Evolutionary conservation across 2,888 invertebrate genomes (phyloP).

Genomic region (Drosophila setosimentum): DNA sequence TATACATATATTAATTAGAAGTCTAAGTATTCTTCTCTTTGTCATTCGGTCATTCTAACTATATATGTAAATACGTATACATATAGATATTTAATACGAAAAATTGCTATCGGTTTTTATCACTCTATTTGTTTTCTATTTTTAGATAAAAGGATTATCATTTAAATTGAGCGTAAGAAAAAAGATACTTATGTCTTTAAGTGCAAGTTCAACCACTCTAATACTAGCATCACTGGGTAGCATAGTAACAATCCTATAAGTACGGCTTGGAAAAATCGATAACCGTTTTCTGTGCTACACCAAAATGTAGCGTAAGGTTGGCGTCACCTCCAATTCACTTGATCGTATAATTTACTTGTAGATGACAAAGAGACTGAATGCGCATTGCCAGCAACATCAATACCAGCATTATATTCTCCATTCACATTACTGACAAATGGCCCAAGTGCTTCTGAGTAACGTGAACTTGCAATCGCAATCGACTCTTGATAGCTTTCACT

Average conservation of each 20-base stretch:
- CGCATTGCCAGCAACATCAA: constrained; percentile 58
- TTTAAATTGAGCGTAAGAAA: neutral
- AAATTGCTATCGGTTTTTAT: neutral
- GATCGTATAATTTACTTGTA: neutral
- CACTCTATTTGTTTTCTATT: neutral
- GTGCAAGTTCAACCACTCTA: constrained; percentile 21
- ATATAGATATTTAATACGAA: neutral
- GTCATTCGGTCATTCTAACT: neutral
- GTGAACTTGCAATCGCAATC: neutral
- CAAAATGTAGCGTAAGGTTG: constrained; percentile 36
- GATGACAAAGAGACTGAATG: constrained; percentile 3
- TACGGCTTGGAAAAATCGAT: constrained; percentile 24
- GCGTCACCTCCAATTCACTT: constrained; percentile 51
- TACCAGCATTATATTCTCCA: constrained; percentile 30
- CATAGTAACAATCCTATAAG: constrained; percentile 52
- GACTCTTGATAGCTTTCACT: neutral
- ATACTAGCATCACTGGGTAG: constrained; percentile 37
- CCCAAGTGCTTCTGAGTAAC: neutral
- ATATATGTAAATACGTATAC: neutral
- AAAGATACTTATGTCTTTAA: neutral
- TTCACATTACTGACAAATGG: neutral
- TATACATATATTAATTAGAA: neutral
- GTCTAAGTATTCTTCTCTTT: neutral
- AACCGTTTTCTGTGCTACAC: constrained; percentile 25
- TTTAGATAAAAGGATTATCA: too few species aligned